A percentile compares a stretch with the other conserved stretches of the same genome.
phyloP scores from a whole-genome alignment of 2,797 vertebrate species.

The Sebastolobus alascanus region DNA sequence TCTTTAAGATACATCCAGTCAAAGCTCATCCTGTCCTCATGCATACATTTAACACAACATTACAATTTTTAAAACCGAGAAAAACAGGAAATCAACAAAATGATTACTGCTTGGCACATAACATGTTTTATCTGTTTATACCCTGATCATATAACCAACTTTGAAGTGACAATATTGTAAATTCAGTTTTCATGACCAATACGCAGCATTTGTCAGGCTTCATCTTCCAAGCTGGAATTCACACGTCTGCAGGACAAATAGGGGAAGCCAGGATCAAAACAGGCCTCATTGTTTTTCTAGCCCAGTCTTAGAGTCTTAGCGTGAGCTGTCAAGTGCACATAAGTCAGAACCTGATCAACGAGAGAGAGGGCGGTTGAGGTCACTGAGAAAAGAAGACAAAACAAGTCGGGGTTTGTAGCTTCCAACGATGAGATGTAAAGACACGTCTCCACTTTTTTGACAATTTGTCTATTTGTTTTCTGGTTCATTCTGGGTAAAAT shows the following conservation, averaged over 20 bases:
- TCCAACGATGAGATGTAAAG: background rate
- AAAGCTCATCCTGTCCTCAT: background rate
- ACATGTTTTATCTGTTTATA: slow-evolving; percentile 27
- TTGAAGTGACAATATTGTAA: slow-evolving; percentile 21
- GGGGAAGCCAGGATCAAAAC: slow-evolving; percentile 35
- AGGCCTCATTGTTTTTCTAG: slow-evolving; percentile 24
- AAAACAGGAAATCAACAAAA: slow-evolving; percentile 15
- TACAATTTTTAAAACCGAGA: slow-evolving; percentile 6
- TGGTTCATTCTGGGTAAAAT: background rate
- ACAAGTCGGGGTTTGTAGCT: background rate
- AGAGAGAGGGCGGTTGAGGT: slow-evolving; percentile 3
- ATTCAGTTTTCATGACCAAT: slow-evolving; percentile 11
- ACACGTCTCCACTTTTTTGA: background rate
- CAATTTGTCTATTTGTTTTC: background rate
- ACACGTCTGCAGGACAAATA: slow-evolving; percentile 42
- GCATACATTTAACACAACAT: slow-evolving; percentile 6
- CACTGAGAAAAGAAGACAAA: slow-evolving; percentile 10
- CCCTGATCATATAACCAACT: background rate
- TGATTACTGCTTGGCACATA: slow-evolving; percentile 53
- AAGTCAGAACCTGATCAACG: slow-evolving; percentile 40
- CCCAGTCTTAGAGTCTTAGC: slow-evolving; percentile 24
- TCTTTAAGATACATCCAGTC: slow-evolving; percentile 20
- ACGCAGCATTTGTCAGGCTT: background rate
- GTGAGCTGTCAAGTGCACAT: slow-evolving; percentile 43
- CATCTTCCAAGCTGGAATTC: slow-evolving; percentile 20